These are phyloP conservation scores for Phaedon cochleariae DNA, from an alignment of 2,888 invertebrate species.

Conservation along the genomic window DNA sequence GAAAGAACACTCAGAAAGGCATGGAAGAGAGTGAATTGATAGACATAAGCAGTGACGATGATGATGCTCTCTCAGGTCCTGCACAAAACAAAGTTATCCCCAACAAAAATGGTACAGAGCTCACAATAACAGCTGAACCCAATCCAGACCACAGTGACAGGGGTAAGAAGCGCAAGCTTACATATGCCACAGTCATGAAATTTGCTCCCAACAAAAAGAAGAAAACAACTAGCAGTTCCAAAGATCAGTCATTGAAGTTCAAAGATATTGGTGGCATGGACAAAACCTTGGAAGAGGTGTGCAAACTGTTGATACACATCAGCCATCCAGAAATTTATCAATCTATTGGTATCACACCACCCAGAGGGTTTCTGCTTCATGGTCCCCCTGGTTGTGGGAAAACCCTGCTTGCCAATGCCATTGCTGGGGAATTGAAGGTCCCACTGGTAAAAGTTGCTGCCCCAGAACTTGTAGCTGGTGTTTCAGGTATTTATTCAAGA, in stretches of 20 bases:
- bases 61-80: conserved; percentile 56
- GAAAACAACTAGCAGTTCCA: conserved; percentile 49
- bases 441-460: conserved; percentile 89
- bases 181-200: conserved; percentile 35
- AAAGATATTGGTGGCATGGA: conserved; percentile 85
- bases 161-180: conserved; percentile 40
- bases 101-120: conserved; percentile 60
- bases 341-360: conserved; percentile 84
- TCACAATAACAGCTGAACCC: conserved; percentile 58
- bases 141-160: conserved; percentile 37
- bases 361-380: conserved; percentile 90
- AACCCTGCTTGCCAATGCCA: conserved; percentile 81
- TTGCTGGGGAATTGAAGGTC: conserved; percentile 85
- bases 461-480: conserved; percentile 91
- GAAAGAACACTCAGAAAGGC: conserved; percentile 50
- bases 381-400: conserved; percentile 98
- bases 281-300: conserved; percentile 68
- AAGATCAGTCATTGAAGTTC: conserved; percentile 65
- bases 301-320: conserved; percentile 76
- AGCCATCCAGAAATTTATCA: conserved; percentile 90
- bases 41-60: conserved; percentile 82
- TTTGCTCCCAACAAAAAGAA: conserved; percentile 58
- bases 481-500: conserved; percentile 65
- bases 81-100: conserved; percentile 27
- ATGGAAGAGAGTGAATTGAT: conserved; percentile 76